A percentile compares a stretch with the other conserved stretches of the same genome.
Conservation (phyloP, 2,113 vertebrate genomes). For the Bubo bubo region DNA sequence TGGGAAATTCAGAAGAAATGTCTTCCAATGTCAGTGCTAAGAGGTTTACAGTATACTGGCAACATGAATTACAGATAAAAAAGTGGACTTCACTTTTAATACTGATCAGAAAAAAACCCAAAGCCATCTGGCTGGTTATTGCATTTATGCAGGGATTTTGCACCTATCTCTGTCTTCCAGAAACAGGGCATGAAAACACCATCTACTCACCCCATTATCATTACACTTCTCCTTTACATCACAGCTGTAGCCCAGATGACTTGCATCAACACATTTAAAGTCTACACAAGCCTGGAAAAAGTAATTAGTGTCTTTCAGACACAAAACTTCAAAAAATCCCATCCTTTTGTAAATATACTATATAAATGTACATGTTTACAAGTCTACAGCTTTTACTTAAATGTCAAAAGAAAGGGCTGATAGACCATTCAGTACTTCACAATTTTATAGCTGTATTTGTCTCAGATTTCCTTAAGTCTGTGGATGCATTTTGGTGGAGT, state of each 20-base stretch:
- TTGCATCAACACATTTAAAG: conserved; percentile 81
- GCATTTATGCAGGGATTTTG: not conserved
- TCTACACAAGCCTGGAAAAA: conserved; percentile 78
- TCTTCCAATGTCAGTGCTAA: not conserved
- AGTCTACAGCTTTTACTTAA: not conserved
- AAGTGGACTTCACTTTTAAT: not conserved
- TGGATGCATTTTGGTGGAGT: not conserved
- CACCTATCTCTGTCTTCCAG: not conserved
- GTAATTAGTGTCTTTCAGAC: not conserved
- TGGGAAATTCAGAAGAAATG: not conserved
- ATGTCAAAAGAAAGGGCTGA: not conserved
- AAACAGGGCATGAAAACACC: not conserved
- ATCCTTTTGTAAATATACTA: not conserved
- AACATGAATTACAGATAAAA: not conserved
- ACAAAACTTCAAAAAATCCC: not conserved
- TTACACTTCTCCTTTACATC: conserved; percentile 76
- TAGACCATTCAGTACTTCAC: not conserved
- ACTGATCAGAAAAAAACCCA: not conserved
- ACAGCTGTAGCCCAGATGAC: conserved; percentile 76
- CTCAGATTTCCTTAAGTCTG: not conserved
- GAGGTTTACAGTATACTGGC: not conserved
- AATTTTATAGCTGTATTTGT: not conserved
- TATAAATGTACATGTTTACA: not conserved
- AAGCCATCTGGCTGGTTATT: not conserved
- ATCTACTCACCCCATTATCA: conserved; percentile 77